phyloP scores from a whole-genome alignment of 2,113 vertebrate species.

The Okapia johnstoni region DNA sequence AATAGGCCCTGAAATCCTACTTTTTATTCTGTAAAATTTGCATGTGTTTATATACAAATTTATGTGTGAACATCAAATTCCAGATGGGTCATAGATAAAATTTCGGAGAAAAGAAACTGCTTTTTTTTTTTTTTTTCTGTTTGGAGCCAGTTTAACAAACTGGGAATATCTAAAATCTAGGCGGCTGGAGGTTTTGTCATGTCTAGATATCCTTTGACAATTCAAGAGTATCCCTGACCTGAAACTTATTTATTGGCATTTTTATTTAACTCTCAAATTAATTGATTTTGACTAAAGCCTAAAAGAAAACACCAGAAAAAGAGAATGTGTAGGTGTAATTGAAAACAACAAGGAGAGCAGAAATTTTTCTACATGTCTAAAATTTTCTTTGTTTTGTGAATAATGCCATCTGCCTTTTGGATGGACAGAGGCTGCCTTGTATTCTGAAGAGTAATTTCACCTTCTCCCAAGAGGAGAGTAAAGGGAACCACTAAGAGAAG shows the following conservation, averaged over 20 bases:
- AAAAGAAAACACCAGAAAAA: not conserved
- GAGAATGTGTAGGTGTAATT: not conserved
- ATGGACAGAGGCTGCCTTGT: not conserved
- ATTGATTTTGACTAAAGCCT: not conserved
- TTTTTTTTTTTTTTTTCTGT: not conserved
- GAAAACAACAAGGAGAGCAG: not conserved
- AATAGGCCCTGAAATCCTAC: not conserved
- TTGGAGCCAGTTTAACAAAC: constrained; percentile 11
- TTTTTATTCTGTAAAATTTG: not conserved
- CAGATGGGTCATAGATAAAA: not conserved
- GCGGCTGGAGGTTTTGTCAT: not conserved
- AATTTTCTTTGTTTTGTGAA: not conserved
- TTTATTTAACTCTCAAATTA: not conserved
- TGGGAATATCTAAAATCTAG: not conserved
- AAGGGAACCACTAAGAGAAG: not conserved
- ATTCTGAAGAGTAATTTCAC: not conserved
- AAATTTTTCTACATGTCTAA: not conserved
- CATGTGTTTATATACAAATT: not conserved
- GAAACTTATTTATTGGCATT: not conserved
- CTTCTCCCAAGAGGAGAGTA: not conserved
- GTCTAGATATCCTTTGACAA: not conserved
- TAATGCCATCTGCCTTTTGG: not conserved
- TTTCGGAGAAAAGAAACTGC: not conserved
- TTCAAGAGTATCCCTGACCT: not conserved
- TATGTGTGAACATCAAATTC: not conserved